Evolutionary conservation across 2,113 vertebrate genomes (phyloP).

Genomic region (Pollachius pollachius): DNA sequence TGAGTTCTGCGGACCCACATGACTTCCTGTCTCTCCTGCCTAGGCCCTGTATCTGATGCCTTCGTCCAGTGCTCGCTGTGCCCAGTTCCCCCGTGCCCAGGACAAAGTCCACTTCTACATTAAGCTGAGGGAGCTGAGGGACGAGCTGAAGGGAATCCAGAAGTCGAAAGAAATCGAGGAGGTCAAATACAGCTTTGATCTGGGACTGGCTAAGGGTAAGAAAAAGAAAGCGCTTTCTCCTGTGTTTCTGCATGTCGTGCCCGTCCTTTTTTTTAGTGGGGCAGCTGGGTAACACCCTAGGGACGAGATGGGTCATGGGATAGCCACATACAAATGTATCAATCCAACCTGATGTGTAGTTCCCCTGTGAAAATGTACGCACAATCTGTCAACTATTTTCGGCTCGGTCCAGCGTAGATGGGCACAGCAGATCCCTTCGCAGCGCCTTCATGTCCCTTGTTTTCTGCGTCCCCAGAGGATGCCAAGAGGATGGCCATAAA

Average conservation of each 20-base stretch:
- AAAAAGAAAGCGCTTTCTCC: neutral
- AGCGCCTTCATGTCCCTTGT: neutral
- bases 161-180: slow-evolving; percentile 82
- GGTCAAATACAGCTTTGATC: slow-evolving; percentile 84
- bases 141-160: slow-evolving; percentile 84
- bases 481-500: slow-evolving; percentile 96
- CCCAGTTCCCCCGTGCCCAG: slow-evolving; percentile 96
- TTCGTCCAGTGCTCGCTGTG: slow-evolving; percentile 94
- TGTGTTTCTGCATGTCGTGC: neutral
- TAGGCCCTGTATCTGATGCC: slow-evolving; percentile 97
- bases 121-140: slow-evolving; percentile 91
- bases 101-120: slow-evolving; percentile 99
- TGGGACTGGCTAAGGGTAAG: slow-evolving; percentile 89
- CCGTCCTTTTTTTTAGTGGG: neutral
- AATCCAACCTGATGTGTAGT: no score
- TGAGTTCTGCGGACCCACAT: no score
- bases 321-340: no score
- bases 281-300: no score
- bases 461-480: slow-evolving; percentile 75
- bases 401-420: no score
- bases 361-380: no score
- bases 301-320: no score
- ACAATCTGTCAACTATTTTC: no score
- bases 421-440: no score
- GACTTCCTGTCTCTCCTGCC: neutral